A percentile compares a stretch with the other conserved stretches of the same genome.
Conservation (phyloP, 2,888 invertebrate species). For the Drosophila kokeensis region DNA sequence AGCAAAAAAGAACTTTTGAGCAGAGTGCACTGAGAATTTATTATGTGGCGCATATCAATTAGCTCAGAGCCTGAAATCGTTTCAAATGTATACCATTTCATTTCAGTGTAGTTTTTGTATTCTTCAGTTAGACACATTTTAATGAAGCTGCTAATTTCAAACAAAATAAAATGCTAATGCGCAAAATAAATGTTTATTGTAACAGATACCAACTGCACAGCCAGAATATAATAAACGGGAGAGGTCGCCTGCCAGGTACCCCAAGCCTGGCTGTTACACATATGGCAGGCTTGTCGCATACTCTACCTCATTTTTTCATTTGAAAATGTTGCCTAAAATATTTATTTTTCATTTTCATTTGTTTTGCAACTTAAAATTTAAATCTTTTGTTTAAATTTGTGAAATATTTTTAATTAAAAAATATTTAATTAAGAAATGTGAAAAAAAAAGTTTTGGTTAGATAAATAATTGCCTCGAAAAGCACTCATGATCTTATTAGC, state of each 20-base stretch:
- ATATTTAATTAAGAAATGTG: no score
- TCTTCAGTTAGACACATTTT: background rate
- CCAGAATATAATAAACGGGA: background rate
- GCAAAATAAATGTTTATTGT: background rate
- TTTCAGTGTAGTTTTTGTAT: background rate
- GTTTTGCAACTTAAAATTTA: background rate
- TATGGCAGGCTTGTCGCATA: background rate
- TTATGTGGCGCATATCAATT: constrained; percentile 50
- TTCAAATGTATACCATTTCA: background rate
- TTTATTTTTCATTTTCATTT: no score
- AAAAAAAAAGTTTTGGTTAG: background rate
- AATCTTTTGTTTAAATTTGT: no score
- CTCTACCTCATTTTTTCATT: background rate
- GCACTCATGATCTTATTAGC: background rate
- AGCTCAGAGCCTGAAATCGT: constrained; percentile 21
- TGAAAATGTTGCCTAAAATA: background rate
- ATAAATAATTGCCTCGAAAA: background rate
- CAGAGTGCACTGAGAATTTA: constrained; percentile 21
- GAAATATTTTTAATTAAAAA: no score
- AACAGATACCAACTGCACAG: background rate
- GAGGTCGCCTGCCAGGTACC: background rate
- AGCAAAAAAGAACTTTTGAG: constrained; percentile 3
- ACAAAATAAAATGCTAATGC: background rate
- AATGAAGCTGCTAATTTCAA: background rate
- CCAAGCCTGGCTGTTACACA: background rate